phyloP scores from a whole-genome alignment of 2,888 invertebrate species.

The Mythimna loreyi region DNA sequence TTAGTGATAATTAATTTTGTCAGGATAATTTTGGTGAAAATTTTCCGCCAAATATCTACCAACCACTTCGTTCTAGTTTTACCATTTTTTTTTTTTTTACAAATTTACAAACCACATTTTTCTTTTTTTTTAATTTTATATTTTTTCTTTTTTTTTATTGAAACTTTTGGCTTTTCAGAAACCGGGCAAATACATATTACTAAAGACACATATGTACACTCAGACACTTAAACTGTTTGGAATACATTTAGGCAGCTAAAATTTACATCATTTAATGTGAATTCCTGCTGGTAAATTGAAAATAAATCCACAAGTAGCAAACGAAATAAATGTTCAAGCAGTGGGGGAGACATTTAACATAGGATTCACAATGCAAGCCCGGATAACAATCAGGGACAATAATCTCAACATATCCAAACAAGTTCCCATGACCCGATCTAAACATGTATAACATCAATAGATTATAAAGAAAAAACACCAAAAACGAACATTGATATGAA shows the following conservation, averaged over 20 bases:
- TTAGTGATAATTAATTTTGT: neutral
- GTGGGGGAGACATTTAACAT: neutral
- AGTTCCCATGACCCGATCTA: constrained; percentile 12
- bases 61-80: neutral
- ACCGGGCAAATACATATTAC: neutral
- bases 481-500: constrained; percentile 20
- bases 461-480: neutral
- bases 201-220: neutral
- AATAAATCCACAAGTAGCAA: constrained; percentile 4
- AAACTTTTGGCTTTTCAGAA: constrained; percentile 7
- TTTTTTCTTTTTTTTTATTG: neutral
- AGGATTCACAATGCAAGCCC: constrained; percentile 1
- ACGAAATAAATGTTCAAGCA: neutral
- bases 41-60: neutral
- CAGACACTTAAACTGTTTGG: neutral
- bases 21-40: neutral
- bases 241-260: neutral
- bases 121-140: neutral
- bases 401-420: neutral
- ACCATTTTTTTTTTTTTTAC: neutral
- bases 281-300: neutral
- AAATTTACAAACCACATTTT: too few relatives aligned
- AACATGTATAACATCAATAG: constrained; percentile 29
- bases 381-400: neutral
- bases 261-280: neutral